Conservation (phyloP, 2,888 invertebrate genomes). For the Villa cingulata region DNA sequence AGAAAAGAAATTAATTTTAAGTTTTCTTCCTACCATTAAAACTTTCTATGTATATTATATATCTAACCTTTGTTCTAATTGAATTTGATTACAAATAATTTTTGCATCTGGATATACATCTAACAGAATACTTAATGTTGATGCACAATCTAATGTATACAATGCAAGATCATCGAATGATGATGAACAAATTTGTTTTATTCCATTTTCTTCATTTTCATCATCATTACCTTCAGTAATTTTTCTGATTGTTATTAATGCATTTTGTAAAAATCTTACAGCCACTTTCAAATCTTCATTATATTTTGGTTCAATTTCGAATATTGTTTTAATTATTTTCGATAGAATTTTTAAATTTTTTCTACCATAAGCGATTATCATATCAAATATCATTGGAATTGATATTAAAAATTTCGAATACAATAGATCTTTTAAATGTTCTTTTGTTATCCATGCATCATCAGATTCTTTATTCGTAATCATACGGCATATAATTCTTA, state of each 20-base stretch:
- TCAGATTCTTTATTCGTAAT: slow-evolving; percentile 65
- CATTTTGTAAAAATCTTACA: slow-evolving; percentile 41
- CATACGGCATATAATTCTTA: slow-evolving; percentile 60
- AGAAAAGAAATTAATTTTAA: background rate
- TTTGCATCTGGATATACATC: slow-evolving; percentile 48
- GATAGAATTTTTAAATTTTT: slow-evolving; percentile 48
- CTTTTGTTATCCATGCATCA: slow-evolving; percentile 51
- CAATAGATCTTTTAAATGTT: slow-evolving; percentile 52
- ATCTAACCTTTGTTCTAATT: slow-evolving; percentile 42
- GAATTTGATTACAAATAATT: slow-evolving; percentile 41
- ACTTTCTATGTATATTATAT: too few relatives aligned
- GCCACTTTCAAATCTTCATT: slow-evolving; percentile 44
- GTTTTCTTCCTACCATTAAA: too few relatives aligned
- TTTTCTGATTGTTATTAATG: slow-evolving; percentile 27
- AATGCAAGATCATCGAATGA: slow-evolving; percentile 51
- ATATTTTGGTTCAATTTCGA: slow-evolving; percentile 44
- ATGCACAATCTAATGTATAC: slow-evolving; percentile 54
- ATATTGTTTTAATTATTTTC: slow-evolving; percentile 50
- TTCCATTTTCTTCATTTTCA: slow-evolving; percentile 18
- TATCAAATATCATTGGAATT: slow-evolving; percentile 67
- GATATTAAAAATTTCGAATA: slow-evolving; percentile 71
- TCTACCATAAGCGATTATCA: slow-evolving; percentile 58
- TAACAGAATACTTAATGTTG: slow-evolving; percentile 54
- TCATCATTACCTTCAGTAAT: slow-evolving; percentile 30
- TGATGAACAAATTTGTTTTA: slow-evolving; percentile 24